phyloP scores from a whole-genome alignment of 2,888 invertebrate genomes.

The Lepeophtheirus nordmannii region DNA sequence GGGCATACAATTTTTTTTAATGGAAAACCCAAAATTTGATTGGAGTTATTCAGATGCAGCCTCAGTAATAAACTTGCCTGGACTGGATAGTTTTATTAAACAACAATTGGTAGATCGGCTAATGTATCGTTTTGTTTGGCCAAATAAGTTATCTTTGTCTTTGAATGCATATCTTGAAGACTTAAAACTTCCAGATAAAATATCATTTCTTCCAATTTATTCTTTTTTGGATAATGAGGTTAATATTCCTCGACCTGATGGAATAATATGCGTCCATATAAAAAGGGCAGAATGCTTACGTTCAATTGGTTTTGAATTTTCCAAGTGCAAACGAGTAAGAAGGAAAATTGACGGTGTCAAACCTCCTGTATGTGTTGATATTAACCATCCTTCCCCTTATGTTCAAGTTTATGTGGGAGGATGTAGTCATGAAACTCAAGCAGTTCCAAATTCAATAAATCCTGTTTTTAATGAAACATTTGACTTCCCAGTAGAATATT shows the following conservation, averaged over 20 bases:
- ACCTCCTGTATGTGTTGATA: too few species aligned
- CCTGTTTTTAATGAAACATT: slow-evolving; percentile 3
- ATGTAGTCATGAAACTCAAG: background rate
- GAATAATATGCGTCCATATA: background rate
- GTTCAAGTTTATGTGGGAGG: background rate
- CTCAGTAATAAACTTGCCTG: background rate
- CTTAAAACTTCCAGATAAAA: background rate
- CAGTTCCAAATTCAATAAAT: background rate
- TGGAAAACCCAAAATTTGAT: slow-evolving; percentile 1
- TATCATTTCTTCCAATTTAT: background rate
- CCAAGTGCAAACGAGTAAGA: background rate
- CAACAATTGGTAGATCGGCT: background rate
- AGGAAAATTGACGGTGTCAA: background rate
- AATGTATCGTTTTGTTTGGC: background rate
- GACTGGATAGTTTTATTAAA: background rate
- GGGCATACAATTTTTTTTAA: background rate
- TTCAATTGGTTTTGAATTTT: background rate
- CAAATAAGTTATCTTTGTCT: background rate
- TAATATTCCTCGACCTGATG: background rate
- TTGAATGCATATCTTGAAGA: background rate
- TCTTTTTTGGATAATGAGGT: background rate
- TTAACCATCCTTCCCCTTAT: background rate
- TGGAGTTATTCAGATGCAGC: background rate
- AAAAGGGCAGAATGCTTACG: background rate
- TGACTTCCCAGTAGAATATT: background rate